Base-by-base conservation (phyloP, 2,797 vertebrate species). In the Triplophysa bombifrons region DNA sequence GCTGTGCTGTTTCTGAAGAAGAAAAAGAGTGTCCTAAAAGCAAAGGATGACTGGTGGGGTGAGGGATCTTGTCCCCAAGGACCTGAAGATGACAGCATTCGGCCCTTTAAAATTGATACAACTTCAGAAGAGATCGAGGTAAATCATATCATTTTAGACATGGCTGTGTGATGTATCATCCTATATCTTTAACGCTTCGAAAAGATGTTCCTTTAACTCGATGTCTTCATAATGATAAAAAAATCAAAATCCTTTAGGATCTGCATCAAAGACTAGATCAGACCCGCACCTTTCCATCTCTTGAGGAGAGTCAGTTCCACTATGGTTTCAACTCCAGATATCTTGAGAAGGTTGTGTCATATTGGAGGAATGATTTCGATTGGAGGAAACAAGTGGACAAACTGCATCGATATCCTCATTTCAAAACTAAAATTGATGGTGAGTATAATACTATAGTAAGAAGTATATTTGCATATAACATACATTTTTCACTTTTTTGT, bases 381-480 rank as follows among this genome's bases (percentile, higher is more conserved):
- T 97, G 96, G 96, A 89, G 8, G 80, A 95, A 89, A 78, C 95
- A 96, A 85, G 93, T 97, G 65, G 91, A 95, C 72, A 87, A 89
- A 80, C 87, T 97, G 71, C 97, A 97, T 89, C 92, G 88, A 81
- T 96, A 95, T 75, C 93, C 95, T 2, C 96, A 97, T 84, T 97
- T 94, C 85, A 95, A 91, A 89, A 97, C 94, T 66, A 95, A 82
- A 58, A 96, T 97, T 3, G 96, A 97, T 92, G 96, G 96, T 96
- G 76, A 89, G 2, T 44, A 41, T 6, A 41, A 3, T 4, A 63
- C 6, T 56, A 14, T 38, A 34, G 22, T 56, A 27, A 58, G 5
- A 65, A 6, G 16, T 7, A 3, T 56, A n/a, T 63, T 34, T 55
- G 53, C 53, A 10, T 19, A 10, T 19, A 19, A 17, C 16, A 44